These are phyloP conservation scores for Incurvaria masculella DNA, from an alignment of 2,888 invertebrate genomes.

Conservation along the genomic window DNA sequence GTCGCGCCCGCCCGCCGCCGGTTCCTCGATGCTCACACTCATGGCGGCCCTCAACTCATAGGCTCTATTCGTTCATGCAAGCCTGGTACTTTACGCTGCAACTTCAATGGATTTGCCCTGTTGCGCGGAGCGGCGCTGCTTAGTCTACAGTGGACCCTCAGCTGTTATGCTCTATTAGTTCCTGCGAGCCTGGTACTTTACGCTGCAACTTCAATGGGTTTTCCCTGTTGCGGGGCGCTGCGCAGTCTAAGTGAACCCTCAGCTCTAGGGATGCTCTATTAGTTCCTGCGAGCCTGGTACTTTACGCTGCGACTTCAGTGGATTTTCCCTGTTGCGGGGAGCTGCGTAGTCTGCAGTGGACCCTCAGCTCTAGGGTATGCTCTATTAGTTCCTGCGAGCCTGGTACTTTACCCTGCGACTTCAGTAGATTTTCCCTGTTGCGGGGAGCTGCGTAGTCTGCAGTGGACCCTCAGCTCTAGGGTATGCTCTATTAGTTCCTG, in stretches of 20 bases:
- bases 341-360: too few species aligned
- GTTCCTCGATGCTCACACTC: conserved; percentile 28
- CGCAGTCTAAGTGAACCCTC: conserved; percentile 23
- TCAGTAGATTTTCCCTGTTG: too few species aligned
- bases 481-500: too few species aligned
- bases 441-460: too few species aligned
- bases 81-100: conserved; percentile 12
- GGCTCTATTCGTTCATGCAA: conserved; percentile 12
- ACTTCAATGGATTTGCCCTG: conserved; percentile 4
- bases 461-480: too few species aligned
- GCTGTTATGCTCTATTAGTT: conserved; percentile 10
- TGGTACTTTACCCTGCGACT: too few species aligned
- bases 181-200: conserved; percentile 14
- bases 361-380: too few species aligned
- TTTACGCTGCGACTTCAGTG: conserved; percentile 7
- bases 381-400: too few species aligned
- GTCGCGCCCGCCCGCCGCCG: conserved; percentile 36
- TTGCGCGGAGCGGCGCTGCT: conserved; percentile 13
- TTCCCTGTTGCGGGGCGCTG: neutral
- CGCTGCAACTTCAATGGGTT: conserved; percentile 6
- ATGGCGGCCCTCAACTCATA: conserved; percentile 22
- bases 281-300: conserved; percentile 13
- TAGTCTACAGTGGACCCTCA: conserved; percentile 23
- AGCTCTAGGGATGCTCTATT: conserved; percentile 11
- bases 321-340: too few species aligned